A percentile compares a stretch with the other conserved stretches of the same genome.
Evolutionary conservation across 2,797 vertebrate species (phyloP).

Genomic region (Liparis tanakae): DNA sequence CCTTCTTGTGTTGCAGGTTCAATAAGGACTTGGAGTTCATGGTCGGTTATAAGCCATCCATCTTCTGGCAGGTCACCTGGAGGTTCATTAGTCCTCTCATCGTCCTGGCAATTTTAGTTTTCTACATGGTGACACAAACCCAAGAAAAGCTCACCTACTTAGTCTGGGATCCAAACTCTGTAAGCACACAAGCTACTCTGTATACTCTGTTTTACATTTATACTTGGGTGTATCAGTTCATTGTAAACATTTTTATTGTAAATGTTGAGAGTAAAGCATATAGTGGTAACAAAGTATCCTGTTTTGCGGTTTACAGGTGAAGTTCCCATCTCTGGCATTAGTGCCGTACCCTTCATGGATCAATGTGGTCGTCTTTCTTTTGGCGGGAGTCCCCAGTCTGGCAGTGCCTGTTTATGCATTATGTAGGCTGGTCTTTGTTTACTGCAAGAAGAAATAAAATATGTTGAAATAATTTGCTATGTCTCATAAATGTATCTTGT

Average conservation of each 20-base stretch:
- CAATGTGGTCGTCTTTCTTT: constrained; percentile 83
- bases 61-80: constrained; percentile 93
- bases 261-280: background rate
- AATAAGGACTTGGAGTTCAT: constrained; percentile 91
- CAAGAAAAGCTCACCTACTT: constrained; percentile 81
- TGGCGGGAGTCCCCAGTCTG: constrained; percentile 88
- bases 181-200: constrained; percentile 73
- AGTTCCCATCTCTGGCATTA: constrained; percentile 66
- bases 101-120: constrained; percentile 89
- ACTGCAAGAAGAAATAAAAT: constrained; percentile 51
- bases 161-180: constrained; percentile 86
- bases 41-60: constrained; percentile 88
- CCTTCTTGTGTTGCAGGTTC: constrained; percentile 80
- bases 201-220: background rate
- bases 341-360: constrained; percentile 86
- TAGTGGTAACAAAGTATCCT: constrained; percentile 70
- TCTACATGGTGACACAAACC: constrained; percentile 87
- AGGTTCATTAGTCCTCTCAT: constrained; percentile 88
- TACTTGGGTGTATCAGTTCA: background rate
- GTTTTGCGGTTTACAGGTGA: constrained; percentile 69
- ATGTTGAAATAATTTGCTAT: background rate
- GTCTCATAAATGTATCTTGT: background rate
- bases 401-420: constrained; percentile 82
- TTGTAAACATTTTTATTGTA: background rate
- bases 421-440: constrained; percentile 78